Conservation (phyloP, 1,140 invertebrate genomes). For the Danaus melanippus region DNA sequence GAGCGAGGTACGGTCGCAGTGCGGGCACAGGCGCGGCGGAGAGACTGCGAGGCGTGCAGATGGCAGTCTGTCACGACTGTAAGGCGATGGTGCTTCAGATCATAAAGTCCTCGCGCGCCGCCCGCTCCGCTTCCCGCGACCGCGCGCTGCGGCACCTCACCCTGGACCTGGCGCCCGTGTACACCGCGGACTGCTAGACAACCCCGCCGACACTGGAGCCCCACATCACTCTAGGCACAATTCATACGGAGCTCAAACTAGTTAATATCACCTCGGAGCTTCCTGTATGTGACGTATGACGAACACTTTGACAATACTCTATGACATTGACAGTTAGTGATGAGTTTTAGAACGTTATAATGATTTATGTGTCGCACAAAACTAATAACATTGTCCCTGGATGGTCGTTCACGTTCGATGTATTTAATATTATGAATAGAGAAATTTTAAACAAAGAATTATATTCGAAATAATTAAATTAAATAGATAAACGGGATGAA, state of each 20-base stretch:
- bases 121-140: slow-evolving; percentile 83
- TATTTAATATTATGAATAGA: slow-evolving; percentile 32
- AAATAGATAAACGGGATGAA: slow-evolving; percentile 33
- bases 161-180: slow-evolving; percentile 85
- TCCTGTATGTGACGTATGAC: slow-evolving; percentile 20
- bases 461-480: slow-evolving; percentile 26
- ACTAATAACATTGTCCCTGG: slow-evolving; percentile 30
- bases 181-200: slow-evolving; percentile 84
- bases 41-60: slow-evolving; percentile 82
- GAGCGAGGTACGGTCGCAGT: slow-evolving; percentile 62
- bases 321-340: slow-evolving; percentile 56
- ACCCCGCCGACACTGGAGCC: slow-evolving; percentile 10
- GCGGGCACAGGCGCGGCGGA: slow-evolving; percentile 70
- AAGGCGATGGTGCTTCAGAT: slow-evolving; percentile 95
- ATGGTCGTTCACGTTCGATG: slow-evolving; percentile 37
- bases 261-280: not conserved
- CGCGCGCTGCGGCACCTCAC: slow-evolving; percentile 85
- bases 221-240: not conserved
- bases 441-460: slow-evolving; percentile 23
- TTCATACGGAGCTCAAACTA: not conserved
- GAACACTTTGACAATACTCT: slow-evolving; percentile 62
- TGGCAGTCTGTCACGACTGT: slow-evolving; percentile 94
- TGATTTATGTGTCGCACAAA: slow-evolving; percentile 55
- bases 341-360: slow-evolving; percentile 19
- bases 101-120: slow-evolving; percentile 87